phyloP scores from a whole-genome alignment of 2,113 vertebrate species.

The Cnemophilus loriae region DNA sequence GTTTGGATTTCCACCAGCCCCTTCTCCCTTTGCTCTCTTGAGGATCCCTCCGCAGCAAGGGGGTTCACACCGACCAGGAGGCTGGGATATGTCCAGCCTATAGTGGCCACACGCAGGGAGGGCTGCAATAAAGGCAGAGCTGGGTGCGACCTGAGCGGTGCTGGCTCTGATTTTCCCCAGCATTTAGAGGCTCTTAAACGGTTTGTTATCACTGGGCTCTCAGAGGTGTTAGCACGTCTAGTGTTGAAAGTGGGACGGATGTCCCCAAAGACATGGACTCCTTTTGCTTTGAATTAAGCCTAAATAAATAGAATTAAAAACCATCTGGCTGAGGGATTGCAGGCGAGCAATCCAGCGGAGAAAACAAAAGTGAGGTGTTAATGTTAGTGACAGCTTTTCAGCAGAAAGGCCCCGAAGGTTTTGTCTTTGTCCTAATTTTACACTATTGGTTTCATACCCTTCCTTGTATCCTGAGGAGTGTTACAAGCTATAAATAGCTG shows the following conservation, averaged over 20 bases:
- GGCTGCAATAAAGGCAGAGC: not conserved
- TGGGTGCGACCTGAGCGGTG: not conserved
- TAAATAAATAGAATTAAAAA: not conserved
- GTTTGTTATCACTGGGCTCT: not conserved
- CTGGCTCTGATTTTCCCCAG: not conserved
- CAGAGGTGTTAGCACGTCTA: not conserved
- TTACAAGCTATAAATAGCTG: not conserved
- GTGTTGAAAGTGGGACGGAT: not conserved
- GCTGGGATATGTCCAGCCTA: rapidly evolving
- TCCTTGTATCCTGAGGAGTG: not conserved
- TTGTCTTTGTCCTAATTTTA: not conserved
- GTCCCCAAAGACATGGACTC: not conserved
- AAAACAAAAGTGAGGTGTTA: not conserved
- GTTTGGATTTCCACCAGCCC: not conserved
- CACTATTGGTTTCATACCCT: not conserved
- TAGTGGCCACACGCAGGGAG: not conserved
- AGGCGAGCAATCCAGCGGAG: not conserved
- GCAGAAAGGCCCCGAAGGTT: not conserved
- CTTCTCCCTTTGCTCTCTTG: not conserved
- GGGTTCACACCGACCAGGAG: not conserved
- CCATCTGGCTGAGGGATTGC: not conserved
- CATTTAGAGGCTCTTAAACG: not conserved
- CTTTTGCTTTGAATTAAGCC: not conserved
- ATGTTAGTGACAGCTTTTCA: not conserved
- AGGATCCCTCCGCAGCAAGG: not conserved